These are phyloP conservation scores for Deroplatys truncata DNA, from an alignment of 2,888 invertebrate genomes.

Conservation along the genomic window DNA sequence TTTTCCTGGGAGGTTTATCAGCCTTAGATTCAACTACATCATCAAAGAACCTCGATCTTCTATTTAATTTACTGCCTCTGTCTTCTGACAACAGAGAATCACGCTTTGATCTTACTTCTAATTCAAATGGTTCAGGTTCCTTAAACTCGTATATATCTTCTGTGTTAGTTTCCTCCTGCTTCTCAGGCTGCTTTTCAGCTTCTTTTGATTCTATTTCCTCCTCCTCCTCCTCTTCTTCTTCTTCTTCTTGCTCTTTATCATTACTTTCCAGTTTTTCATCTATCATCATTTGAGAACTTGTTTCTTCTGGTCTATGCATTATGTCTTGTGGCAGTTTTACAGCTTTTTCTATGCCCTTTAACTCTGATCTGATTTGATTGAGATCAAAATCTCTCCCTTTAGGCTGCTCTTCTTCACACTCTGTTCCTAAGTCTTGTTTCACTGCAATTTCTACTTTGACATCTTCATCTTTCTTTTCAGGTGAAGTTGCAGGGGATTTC, in stretches of 20 bases:
- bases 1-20: conserved; percentile 43
- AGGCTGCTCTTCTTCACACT: conserved; percentile 51
- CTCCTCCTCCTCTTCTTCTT: conserved; percentile 28
- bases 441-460: background rate
- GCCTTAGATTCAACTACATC: conserved; percentile 24
- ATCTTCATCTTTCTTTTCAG: background rate
- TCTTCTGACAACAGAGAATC: conserved; percentile 10
- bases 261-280: conserved; percentile 15
- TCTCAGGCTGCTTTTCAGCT: conserved; percentile 33
- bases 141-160: conserved; percentile 83
- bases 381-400: conserved; percentile 76
- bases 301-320: conserved; percentile 2
- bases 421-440: conserved; percentile 35
- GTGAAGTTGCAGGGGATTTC: background rate
- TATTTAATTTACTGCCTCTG: background rate
- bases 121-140: conserved; percentile 83
- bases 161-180: conserved; percentile 32
- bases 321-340: conserved; percentile 23
- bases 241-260: background rate
- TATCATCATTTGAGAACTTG: conserved; percentile 20
- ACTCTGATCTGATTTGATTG: conserved; percentile 77
- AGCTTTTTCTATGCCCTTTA: conserved; percentile 71
- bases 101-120: conserved; percentile 57
- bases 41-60: conserved; percentile 20
- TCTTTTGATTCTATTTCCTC: conserved; percentile 33